Percentiles rank a stretch among this genome's conserved stretches.
phyloP scores from a whole-genome alignment of 1,140 invertebrate genomes.

The Branchinecta lynchi region DNA sequence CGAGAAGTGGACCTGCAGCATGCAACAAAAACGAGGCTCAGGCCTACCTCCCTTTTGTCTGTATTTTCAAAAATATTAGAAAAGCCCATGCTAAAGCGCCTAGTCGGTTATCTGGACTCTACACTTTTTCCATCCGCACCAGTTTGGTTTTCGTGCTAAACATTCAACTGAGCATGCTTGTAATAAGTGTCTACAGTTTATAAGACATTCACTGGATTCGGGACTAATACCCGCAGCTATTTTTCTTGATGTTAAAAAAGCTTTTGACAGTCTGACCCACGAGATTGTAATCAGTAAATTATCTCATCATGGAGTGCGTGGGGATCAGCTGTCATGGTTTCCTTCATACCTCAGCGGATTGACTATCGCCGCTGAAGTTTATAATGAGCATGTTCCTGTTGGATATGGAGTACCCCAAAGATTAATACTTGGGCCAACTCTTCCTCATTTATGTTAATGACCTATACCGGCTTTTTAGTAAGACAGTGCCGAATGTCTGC shows the following conservation, averaged over 20 bases:
- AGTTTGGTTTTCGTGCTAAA: not conserved
- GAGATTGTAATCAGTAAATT: not conserved
- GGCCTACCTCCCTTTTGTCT: too few relatives aligned
- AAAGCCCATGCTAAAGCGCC: too few relatives aligned
- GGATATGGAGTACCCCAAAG: too few relatives aligned
- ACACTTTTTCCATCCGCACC: too few relatives aligned
- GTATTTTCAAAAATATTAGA: too few relatives aligned
- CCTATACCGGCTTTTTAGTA: not conserved
- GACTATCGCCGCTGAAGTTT: not conserved
- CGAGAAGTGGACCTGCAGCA: too few relatives aligned
- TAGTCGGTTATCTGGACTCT: too few relatives aligned
- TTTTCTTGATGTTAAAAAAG: not conserved
- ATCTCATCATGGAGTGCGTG: not conserved
- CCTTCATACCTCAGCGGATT: not conserved
- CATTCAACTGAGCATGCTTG: not conserved
- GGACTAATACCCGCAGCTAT: not conserved
- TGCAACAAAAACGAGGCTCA: too few relatives aligned
- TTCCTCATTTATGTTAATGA: conserved; percentile 10
- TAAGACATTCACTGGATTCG: too few relatives aligned
- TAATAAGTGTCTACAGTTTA: not conserved
- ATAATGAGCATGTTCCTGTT: not conserved
- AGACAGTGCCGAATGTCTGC: not conserved
- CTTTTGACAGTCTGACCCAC: not conserved
- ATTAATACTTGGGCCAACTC: not conserved
- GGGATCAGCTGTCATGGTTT: not conserved